Base-by-base conservation (phyloP, 2,888 invertebrate genomes). In the Philereme vetulata region DNA sequence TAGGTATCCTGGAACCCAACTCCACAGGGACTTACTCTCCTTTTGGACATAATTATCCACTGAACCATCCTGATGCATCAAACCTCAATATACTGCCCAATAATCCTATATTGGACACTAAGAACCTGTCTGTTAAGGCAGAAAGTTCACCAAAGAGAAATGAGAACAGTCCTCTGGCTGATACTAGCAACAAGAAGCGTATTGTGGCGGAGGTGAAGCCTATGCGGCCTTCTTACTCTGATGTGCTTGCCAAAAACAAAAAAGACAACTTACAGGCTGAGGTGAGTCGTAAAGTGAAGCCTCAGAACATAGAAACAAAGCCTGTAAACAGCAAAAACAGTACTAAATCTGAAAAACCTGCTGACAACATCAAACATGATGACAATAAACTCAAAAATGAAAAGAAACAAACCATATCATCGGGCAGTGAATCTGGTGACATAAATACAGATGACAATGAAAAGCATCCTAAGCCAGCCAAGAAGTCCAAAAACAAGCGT, bases 161-260 rank as follows among this genome's bases (percentile, higher is more conserved):
- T 80, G 92, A 90, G 65, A 86, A 84, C 60, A 88, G 85, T 61
- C 91, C 90, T 32, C 70, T 92, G 51, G 93, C 93, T 71, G 93
- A 93, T 59, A 93, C 93, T 34, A 93, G 91, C 67, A 92, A 85
- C 61, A 94, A 94, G 71, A 95, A 95, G 58, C 93, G 96, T 52
- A 96, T 96, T 81, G 95, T 97, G 0, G 97, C 96, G 42, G 97
- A 97, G 87, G 97, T 97, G 0, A 96, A 96, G 75, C 97, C 97
- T 0, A 97, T 97, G 96, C 93, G 97, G 55, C 96, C 97, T 51
- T 95, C 96, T 9, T 97, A 97, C 81, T 97, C 97, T 0, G 97
- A 96, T 88, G 96, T 97, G 5, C 80, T 97, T 45, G 95, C 96
- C 36, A 97, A 97, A 85, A 92, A 92, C 64, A 86, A 90, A 40